A percentile compares a stretch with the other conserved stretches of the same genome.
Conservation (phyloP, 2,888 invertebrate species). For the Steinernema scapterisci region DNA sequence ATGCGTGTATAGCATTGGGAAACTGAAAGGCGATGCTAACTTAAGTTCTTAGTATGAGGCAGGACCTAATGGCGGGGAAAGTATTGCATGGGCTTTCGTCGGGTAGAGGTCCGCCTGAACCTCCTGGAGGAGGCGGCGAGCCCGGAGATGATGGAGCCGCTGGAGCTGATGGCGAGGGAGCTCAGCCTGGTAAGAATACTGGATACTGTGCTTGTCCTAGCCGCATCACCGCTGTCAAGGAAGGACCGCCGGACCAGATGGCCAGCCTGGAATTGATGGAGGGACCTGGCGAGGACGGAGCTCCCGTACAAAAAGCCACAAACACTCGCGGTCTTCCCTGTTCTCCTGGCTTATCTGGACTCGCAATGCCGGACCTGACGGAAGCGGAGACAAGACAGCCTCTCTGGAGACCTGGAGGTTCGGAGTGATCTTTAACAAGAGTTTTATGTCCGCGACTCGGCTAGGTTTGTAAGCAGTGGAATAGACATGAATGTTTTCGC, state of each 20-base stretch:
- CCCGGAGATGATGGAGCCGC: conserved; percentile 45
- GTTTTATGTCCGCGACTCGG: no score
- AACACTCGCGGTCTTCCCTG: neutral
- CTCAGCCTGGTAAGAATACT: neutral
- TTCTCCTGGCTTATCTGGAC: neutral
- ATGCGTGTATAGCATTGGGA: no score
- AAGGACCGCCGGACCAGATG: neutral
- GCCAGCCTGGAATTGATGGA: conserved; percentile 10
- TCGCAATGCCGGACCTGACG: conserved; percentile 34
- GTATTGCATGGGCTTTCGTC: no score
- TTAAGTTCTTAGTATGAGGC: no score
- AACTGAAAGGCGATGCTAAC: no score
- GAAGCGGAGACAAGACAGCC: neutral
- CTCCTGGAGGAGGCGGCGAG: conserved; percentile 42
- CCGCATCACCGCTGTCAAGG: neutral
- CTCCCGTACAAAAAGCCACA: neutral
- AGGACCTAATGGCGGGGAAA: no score
- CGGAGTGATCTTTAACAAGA: no score
- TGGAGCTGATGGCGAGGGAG: neutral
- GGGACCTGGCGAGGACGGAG: neutral
- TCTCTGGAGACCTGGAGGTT: neutral
- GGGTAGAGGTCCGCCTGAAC: conserved; percentile 1
- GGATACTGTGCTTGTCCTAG: neutral
- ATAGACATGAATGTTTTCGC: no score
- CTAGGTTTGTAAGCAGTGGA: no score